These are phyloP conservation scores for Limnodromus scolopaceus DNA, from an alignment of 2,797 vertebrate species.

Conservation along the genomic window DNA sequence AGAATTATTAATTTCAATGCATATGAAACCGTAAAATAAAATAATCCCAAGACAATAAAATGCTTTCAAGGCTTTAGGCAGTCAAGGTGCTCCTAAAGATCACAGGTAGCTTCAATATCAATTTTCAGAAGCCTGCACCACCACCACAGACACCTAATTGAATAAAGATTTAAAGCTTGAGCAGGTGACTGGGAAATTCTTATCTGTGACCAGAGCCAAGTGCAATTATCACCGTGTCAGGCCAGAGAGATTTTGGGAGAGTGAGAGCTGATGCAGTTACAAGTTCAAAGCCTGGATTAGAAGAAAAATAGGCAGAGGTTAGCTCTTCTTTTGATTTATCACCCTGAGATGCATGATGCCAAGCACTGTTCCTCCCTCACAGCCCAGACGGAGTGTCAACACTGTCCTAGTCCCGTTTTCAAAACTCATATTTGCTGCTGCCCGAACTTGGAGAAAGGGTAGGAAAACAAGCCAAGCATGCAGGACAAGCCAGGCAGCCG, in stretches of 20 bases:
- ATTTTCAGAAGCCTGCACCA: background rate
- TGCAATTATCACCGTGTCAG: background rate
- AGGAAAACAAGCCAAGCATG: background rate
- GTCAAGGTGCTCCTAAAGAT: background rate
- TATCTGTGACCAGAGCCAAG: background rate
- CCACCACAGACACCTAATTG: background rate
- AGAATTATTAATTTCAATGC: background rate
- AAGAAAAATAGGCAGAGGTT: background rate
- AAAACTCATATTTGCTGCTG: background rate
- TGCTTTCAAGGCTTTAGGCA: background rate
- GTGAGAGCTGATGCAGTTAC: background rate
- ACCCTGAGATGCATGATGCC: too few species aligned
- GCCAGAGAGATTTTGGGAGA: background rate
- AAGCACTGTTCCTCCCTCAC: background rate
- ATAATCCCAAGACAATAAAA: background rate
- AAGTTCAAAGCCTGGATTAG: background rate
- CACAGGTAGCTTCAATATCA: background rate
- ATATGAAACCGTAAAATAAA: background rate
- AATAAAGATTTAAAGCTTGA: background rate
- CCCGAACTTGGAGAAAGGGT: fast-evolving
- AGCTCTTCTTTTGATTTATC: background rate
- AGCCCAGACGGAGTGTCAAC: background rate
- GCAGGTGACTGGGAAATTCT: background rate
- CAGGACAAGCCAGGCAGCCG: too few species aligned
- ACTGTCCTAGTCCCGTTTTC: fast-evolving